Evolutionary conservation across 2,113 vertebrate genomes (phyloP).

Genomic region (Chaetorhynchus papuensis): DNA sequence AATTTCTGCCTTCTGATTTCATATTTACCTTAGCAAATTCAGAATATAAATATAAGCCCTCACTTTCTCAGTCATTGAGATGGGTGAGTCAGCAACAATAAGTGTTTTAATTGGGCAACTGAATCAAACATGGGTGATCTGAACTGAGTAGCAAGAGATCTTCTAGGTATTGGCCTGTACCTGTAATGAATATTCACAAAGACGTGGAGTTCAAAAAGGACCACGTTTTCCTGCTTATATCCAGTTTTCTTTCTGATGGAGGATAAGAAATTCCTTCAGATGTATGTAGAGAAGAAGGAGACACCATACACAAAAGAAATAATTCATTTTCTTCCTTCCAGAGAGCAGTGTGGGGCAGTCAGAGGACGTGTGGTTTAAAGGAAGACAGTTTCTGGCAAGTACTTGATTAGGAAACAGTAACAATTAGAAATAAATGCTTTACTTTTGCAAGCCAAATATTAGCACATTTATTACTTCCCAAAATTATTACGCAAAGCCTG

Average conservation of each 20-base stretch:
- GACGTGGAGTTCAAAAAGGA: neutral
- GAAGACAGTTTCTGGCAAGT: neutral
- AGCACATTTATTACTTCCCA: neutral
- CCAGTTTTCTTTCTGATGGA: neutral
- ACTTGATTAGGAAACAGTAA: neutral
- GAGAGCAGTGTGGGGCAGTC: neutral
- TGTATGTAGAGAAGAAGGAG: neutral
- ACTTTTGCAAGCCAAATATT: neutral
- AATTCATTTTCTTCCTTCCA: neutral
- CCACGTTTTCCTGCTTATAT: neutral
- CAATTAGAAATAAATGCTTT: neutral
- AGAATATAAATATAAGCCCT: neutral
- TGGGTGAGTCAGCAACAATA: neutral
- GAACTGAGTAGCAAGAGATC: neutral
- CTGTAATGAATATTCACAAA: neutral
- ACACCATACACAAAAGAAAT: neutral
- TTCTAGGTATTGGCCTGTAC: neutral
- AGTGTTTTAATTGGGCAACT: neutral
- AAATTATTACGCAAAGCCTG: neutral
- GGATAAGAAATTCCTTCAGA: neutral
- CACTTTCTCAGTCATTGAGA: neutral
- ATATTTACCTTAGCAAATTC: neutral
- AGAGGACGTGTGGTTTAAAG: neutral
- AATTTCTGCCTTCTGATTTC: neutral
- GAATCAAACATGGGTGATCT: neutral